A percentile compares a stretch with the other conserved stretches of the same genome.
These are phyloP conservation scores for Cliona cf. orientalis DNA, from an alignment of 37 sponge, comb jelly and placozoan genomes.

Conservation along the genomic window DNA sequence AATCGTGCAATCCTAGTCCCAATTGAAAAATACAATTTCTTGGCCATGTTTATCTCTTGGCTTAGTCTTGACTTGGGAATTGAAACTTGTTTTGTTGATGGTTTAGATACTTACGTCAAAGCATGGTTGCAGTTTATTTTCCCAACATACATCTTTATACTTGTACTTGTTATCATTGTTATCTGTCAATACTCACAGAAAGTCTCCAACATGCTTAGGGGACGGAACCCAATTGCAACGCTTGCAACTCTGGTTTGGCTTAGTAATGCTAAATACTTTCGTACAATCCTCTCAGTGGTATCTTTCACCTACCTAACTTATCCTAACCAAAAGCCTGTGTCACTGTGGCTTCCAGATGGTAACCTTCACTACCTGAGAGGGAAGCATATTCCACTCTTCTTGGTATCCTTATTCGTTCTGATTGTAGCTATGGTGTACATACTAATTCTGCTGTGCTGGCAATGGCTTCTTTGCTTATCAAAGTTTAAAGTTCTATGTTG, in stretches of 20 bases:
- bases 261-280: slow-evolving; percentile 15
- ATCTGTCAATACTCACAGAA: not conserved
- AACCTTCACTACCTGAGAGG: not conserved
- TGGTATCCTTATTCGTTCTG: not conserved
- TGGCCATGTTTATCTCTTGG: too few relatives aligned
- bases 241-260: slow-evolving; percentile 30
- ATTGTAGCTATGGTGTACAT: not conserved
- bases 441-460: not conserved
- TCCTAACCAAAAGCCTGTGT: not conserved
- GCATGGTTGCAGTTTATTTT: slow-evolving; percentile 36
- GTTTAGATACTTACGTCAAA: too few relatives aligned
- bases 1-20: not conserved
- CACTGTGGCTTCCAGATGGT: slow-evolving; percentile 5
- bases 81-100: too few relatives aligned
- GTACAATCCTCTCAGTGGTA: not conserved
- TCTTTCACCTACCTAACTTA: not conserved
- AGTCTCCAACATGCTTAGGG: not conserved
- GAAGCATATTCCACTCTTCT: not conserved
- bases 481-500: not conserved
- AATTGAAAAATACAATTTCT: too few relatives aligned
- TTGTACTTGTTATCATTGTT: slow-evolving; percentile 10
- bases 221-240: slow-evolving; percentile 17
- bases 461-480: slow-evolving; percentile 1
- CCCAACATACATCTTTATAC: slow-evolving; percentile 5
- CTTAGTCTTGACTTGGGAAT: too few relatives aligned